Conservation (phyloP, 92 coral and sea anemone species). For the Palythoa grandiflora region DNA sequence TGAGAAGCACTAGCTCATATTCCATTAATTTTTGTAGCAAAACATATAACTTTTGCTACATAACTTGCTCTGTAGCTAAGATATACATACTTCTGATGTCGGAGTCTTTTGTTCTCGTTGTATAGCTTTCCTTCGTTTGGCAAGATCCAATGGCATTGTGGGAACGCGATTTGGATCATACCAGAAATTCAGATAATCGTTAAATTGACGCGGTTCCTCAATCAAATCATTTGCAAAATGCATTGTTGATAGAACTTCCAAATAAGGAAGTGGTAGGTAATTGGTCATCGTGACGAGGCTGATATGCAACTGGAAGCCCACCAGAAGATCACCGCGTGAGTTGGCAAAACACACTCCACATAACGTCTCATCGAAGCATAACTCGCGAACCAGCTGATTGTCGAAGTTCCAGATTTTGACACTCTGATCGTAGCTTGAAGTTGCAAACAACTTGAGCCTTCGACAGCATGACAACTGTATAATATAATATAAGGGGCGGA, state of each 20-base stretch:
- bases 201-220: slow-evolving; percentile 92
- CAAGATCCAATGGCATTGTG: slow-evolving; percentile 81
- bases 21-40: too few relatives aligned
- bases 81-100: not conserved
- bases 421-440: slow-evolving; percentile 92
- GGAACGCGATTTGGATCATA: slow-evolving; percentile 89
- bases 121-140: slow-evolving; percentile 63
- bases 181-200: slow-evolving; percentile 87
- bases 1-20: too few relatives aligned
- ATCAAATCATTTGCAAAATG: slow-evolving; percentile 79
- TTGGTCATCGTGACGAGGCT: slow-evolving; percentile 87
- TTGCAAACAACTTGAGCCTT: slow-evolving; percentile 86
- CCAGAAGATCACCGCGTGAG: slow-evolving; percentile 95
- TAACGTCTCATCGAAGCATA: slow-evolving; percentile 90
- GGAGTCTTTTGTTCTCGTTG: slow-evolving; percentile 32
- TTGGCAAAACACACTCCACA: slow-evolving; percentile 98
- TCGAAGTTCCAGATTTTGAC: slow-evolving; percentile 94
- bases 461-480: slow-evolving; percentile 90
- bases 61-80: not conserved
- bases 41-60: too few relatives aligned
- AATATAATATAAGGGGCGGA: not conserved
- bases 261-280: slow-evolving; percentile 83
- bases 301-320: slow-evolving; percentile 95
- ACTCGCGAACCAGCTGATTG: slow-evolving; percentile 89
- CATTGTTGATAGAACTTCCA: slow-evolving; percentile 86